Base-by-base conservation (phyloP, 2,888 invertebrate genomes). In the Aquatica leii region DNA sequence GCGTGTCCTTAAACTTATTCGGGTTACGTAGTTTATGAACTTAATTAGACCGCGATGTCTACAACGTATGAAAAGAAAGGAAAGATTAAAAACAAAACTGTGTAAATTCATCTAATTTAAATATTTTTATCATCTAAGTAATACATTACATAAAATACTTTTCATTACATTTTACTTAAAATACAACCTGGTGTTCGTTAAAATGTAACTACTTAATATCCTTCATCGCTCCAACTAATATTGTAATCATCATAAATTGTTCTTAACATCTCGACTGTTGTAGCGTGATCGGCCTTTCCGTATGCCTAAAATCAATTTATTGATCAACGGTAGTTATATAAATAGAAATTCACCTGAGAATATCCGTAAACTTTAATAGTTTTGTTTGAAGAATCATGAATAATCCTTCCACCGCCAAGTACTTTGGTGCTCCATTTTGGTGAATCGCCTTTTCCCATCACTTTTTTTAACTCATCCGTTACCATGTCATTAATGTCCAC, bases 401-500 rank as follows among this genome's bases (percentile, higher is more conserved):
- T 87, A 74, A 98, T 97, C 75, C 97, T 86, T 11, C 98, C 98
- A 15, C 98, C 98, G 2, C 98, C 98, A 11, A 95, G 81, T 70
- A 96, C 95, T 76, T 95, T 91, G 8, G 77, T 74, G 55, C 74
- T 72, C 78, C 78, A 80, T 17, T 78, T 74, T n/a, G 73, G 69
- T 6, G 81, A 74, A 5, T 66, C 64, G 66, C 90, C 89, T 63
- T 91, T 89, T 61, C 92, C 77, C 21, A 86, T 84, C 35, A 83
- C 53, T 43, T 80, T 76, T 63, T 84, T 80, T 46, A 87, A 66
- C 58, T 83, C 78, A 11, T 74, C 76, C 0, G 80, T 80, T 11
- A 85, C 83, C 68, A 87, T 84, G 46, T 94, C 92, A 75, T 90
- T 90, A 67, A 95, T 95, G 79, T 98, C 96, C 41, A 90, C 92